A percentile compares a stretch with the other conserved stretches of the same genome.
phyloP scores from a whole-genome alignment of 2,888 invertebrate species.

The Drosophila dives region DNA sequence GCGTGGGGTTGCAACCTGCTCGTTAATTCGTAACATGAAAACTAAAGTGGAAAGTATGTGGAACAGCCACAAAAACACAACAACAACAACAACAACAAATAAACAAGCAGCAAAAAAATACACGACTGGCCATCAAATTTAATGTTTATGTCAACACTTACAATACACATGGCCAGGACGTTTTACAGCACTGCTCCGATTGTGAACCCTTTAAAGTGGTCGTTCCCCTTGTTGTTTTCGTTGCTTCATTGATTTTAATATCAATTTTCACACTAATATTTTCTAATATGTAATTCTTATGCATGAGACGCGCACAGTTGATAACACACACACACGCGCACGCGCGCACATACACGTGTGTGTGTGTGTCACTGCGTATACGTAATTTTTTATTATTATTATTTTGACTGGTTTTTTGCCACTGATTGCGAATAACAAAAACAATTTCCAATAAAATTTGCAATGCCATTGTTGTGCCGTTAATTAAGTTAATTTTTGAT shows the following conservation, averaged over 20 bases:
- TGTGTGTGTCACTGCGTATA: slow-evolving; percentile 52
- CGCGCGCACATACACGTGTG: slow-evolving; percentile 6
- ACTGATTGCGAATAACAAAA: slow-evolving; percentile 21
- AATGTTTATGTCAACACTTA: slow-evolving; percentile 79
- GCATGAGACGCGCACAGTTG: slow-evolving; percentile 62
- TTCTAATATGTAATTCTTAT: slow-evolving; percentile 78
- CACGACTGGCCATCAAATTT: slow-evolving; percentile 70
- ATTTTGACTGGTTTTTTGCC: slow-evolving; percentile 23
- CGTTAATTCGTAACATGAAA: slow-evolving; percentile 78
- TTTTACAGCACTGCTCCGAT: slow-evolving; percentile 58
- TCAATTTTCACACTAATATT: slow-evolving; percentile 81
- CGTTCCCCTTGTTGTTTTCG: slow-evolving; percentile 26
- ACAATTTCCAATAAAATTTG: slow-evolving; percentile 52
- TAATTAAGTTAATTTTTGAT: slow-evolving; percentile 79
- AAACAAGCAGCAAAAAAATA: slow-evolving; percentile 17
- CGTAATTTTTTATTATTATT: slow-evolving; percentile 71
- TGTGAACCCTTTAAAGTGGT: slow-evolving; percentile 73
- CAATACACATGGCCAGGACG: slow-evolving; percentile 63
- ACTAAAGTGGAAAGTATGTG: slow-evolving; percentile 74
- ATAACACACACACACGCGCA: slow-evolving; percentile 26
- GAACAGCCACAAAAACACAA: slow-evolving; percentile 27
- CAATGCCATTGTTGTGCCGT: slow-evolving; percentile 51
- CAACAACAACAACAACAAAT: slow-evolving; percentile 16
- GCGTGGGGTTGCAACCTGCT: slow-evolving; percentile 55
- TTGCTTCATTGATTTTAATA: slow-evolving; percentile 78